These are phyloP conservation scores for Drosophila glabriapex DNA, from an alignment of 2,888 invertebrate species.

Conservation along the genomic window DNA sequence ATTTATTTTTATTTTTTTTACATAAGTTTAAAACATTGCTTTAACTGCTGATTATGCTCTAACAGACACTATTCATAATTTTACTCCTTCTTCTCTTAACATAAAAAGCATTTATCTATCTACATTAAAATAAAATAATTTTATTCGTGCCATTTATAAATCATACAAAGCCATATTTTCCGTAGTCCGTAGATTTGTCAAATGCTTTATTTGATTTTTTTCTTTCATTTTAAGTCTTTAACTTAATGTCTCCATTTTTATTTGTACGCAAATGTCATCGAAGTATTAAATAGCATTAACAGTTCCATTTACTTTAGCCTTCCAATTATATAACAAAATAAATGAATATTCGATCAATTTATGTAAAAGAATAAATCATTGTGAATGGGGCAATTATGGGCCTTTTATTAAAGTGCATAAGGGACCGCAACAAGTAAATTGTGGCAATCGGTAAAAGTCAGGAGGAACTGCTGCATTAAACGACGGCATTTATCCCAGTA, in stretches of 20 bases:
- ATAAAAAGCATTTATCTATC: background rate
- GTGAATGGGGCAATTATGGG: background rate
- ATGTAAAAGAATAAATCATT: background rate
- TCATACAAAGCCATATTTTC: background rate
- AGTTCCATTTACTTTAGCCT: background rate
- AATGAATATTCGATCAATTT: background rate
- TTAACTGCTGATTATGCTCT: background rate
- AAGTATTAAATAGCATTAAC: background rate
- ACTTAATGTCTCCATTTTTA: background rate
- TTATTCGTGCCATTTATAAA: background rate
- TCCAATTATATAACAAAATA: background rate
- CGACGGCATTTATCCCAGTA: conserved; percentile 29
- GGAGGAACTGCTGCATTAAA: conserved; percentile 17
- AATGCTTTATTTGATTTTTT: background rate
- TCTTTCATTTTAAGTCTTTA: background rate
- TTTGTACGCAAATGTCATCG: background rate
- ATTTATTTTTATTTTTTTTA: background rate
- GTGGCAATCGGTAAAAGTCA: conserved; percentile 33
- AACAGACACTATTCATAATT: too few relatives aligned
- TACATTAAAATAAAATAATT: background rate
- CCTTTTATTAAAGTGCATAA: conserved; percentile 2
- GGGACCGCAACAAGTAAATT: conserved; percentile 30
- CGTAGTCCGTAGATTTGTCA: background rate
- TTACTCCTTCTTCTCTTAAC: background rate
- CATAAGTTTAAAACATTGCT: background rate